Evolutionary conservation across 2,888 invertebrate genomes (phyloP).

Genomic region (Tiphia femorata): DNA sequence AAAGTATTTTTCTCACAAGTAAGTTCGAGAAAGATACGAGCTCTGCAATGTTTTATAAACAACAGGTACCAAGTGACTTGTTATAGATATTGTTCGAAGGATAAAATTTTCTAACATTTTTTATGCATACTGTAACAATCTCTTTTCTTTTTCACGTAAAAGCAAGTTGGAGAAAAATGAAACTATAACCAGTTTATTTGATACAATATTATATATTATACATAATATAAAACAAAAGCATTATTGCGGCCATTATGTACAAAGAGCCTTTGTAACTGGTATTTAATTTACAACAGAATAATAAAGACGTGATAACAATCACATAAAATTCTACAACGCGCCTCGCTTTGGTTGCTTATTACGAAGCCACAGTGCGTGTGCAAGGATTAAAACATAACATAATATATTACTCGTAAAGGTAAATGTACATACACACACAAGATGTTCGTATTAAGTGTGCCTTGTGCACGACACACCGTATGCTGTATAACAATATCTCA

Average conservation of each 20-base stretch:
- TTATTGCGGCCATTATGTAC: conserved; percentile 67
- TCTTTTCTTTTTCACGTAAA: conserved; percentile 34
- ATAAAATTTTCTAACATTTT: no score
- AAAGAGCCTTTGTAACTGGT: conserved; percentile 68
- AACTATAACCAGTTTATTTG: conserved; percentile 65
- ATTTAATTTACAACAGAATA: conserved; percentile 67
- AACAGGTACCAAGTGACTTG: no score
- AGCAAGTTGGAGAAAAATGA: conserved; percentile 30
- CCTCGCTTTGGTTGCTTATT: conserved; percentile 2
- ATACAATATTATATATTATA: conserved; percentile 60
- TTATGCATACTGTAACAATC: conserved; percentile 18
- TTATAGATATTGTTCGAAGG: no score
- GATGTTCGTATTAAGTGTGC: no score
- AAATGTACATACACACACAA: no score
- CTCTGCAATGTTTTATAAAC: no score
- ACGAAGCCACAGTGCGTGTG: not conserved
- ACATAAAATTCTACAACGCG: conserved; percentile 26
- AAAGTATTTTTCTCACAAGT: no score
- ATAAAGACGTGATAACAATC: conserved; percentile 57
- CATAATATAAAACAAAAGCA: conserved; percentile 64
- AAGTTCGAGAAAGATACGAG: no score
- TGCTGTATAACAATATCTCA: conserved; percentile 3
- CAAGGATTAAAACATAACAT: no score
- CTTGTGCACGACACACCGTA: conserved; percentile 3
- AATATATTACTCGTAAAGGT: no score